phyloP scores from a whole-genome alignment of 1,140 invertebrate genomes.

The Copidosoma floridanum region DNA sequence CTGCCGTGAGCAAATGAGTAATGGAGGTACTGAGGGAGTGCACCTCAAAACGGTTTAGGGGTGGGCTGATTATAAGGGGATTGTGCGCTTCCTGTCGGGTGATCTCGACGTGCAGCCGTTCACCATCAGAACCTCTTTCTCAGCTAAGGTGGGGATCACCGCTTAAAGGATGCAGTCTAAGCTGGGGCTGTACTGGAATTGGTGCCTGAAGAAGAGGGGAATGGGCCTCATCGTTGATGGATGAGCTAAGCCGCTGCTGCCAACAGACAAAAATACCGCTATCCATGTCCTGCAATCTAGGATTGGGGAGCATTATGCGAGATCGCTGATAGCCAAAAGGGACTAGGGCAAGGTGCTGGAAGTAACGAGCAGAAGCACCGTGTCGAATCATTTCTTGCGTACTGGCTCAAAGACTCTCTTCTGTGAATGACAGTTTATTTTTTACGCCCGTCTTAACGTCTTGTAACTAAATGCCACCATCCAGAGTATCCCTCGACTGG shows the following conservation, averaged over 20 bases:
- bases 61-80: constrained; percentile 7
- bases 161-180: not conserved
- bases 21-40: constrained; percentile 7
- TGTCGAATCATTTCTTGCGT: constrained; percentile 35
- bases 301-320: constrained; percentile 18
- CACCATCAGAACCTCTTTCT: constrained; percentile 21
- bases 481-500: not conserved
- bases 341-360: constrained; percentile 36
- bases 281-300: no score
- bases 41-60: constrained; percentile 2
- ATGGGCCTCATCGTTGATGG: no score
- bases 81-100: constrained; percentile 27
- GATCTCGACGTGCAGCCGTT: not conserved
- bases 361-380: not conserved
- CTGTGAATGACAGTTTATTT: constrained; percentile 48
- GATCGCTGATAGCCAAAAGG: not conserved
- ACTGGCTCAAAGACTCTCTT: constrained; percentile 37
- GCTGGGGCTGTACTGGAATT: no score
- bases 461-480: constrained; percentile 39
- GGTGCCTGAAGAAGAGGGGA: no score
- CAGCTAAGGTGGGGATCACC: constrained; percentile 27
- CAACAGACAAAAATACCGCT: no score
- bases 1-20: constrained; percentile 26
- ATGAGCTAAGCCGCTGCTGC: no score
- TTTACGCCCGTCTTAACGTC: constrained; percentile 41